Evolutionary conservation across 2,113 vertebrate species (phyloP).

Genomic region (Motacilla alba): DNA sequence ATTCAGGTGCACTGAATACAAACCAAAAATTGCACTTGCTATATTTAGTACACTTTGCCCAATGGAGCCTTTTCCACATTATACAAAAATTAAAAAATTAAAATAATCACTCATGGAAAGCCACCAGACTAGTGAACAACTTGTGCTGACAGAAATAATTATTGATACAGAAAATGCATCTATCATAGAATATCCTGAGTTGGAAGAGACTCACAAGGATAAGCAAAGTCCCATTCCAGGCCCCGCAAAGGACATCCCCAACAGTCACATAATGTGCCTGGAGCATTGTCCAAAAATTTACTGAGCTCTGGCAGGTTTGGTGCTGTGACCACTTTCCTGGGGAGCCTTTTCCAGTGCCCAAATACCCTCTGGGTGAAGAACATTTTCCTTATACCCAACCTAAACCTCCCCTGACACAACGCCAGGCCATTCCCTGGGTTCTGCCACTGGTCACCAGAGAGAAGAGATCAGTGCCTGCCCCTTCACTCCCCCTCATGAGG

Average conservation of each 20-base stretch:
- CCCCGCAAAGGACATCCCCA: neutral
- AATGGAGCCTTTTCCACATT: neutral
- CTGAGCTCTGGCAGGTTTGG: neutral
- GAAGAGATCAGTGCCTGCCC: neutral
- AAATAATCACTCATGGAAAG: neutral
- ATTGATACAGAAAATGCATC: neutral
- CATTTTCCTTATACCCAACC: neutral
- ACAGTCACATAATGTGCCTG: neutral
- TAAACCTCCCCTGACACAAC: fast-evolving
- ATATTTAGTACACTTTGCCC: neutral
- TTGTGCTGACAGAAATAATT: neutral
- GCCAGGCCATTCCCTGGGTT: neutral
- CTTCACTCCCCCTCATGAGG: neutral
- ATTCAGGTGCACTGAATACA: neutral
- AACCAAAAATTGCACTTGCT: neutral
- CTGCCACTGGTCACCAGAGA: neutral
- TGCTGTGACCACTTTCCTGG: neutral
- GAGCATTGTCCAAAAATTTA: neutral
- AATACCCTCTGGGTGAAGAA: neutral
- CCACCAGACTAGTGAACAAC: neutral
- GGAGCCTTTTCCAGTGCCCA: neutral
- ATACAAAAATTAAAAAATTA: neutral
- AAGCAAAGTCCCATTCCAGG: neutral
- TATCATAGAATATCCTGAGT: neutral
- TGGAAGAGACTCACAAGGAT: neutral